Percentiles rank a stretch among this genome's conserved stretches.
These are phyloP conservation scores for Eulemur mongoz DNA, from an alignment of 2,797 vertebrate genomes.

Conservation along the genomic window DNA sequence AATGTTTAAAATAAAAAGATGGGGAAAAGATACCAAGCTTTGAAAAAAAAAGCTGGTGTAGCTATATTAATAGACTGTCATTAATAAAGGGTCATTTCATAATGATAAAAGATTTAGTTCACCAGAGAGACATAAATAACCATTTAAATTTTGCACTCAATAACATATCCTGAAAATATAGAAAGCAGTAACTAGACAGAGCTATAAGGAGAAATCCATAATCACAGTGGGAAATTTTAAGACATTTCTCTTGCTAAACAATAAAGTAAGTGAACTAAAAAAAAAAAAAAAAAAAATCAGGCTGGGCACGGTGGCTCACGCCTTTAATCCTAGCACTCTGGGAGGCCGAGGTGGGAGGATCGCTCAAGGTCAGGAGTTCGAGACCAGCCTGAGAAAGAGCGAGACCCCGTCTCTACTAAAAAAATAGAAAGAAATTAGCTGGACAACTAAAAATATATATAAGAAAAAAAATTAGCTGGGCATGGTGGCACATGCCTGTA, in stretches of 20 bases:
- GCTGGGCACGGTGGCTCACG: too few relatives aligned
- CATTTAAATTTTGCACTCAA: background rate
- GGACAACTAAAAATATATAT: too few relatives aligned
- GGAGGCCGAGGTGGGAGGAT: too few relatives aligned
- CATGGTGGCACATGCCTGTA: too few relatives aligned
- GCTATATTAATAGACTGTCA: background rate
- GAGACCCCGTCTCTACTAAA: too few relatives aligned
- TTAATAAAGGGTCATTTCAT: constrained; percentile 1
- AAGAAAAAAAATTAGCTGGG: too few relatives aligned
- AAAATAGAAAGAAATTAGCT: too few relatives aligned
- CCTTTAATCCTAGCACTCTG: too few relatives aligned
- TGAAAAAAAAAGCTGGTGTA: background rate
- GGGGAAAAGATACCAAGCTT: background rate
- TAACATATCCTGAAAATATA: background rate
- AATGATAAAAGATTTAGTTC: background rate
- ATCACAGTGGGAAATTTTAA: background rate
- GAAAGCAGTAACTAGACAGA: background rate
- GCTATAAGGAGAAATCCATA: background rate
- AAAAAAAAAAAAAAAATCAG: background rate
- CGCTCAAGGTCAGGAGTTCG: too few relatives aligned
- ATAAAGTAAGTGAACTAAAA: background rate
- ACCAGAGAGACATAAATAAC: background rate
- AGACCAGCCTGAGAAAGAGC: too few relatives aligned
- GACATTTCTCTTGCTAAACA: background rate
- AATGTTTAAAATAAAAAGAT: background rate